phyloP scores from a whole-genome alignment of 2,888 invertebrate species.

The Hyposoter dolosus region DNA sequence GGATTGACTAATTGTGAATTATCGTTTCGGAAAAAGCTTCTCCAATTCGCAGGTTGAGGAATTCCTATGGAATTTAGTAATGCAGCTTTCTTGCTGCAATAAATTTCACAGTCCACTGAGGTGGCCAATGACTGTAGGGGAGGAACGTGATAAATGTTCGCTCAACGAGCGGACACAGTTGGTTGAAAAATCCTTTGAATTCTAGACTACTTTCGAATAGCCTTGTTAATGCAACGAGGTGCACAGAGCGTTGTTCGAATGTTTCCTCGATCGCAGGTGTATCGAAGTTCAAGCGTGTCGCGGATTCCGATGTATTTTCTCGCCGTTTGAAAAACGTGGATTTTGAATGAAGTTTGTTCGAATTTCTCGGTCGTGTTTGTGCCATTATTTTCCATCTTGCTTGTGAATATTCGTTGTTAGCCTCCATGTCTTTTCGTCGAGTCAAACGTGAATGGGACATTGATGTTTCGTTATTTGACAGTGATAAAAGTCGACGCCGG shows the following conservation, averaged over 20 bases:
- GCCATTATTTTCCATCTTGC: conserved; percentile 8
- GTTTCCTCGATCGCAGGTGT: conserved; percentile 45
- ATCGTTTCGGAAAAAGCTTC: neutral
- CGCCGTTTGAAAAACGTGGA: neutral
- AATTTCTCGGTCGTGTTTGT: neutral
- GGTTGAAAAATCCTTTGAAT: conserved; percentile 63
- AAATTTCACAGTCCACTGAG: conserved; percentile 15
- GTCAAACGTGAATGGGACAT: conserved; percentile 32
- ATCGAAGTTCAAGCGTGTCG: conserved; percentile 50
- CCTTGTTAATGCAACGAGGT: conserved; percentile 72
- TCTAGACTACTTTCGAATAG: conserved; percentile 81
- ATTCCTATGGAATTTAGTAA: neutral
- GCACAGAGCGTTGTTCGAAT: conserved; percentile 56
- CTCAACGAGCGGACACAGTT: conserved; percentile 14
- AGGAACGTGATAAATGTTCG: neutral
- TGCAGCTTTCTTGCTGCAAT: neutral
- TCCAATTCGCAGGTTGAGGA: neutral
- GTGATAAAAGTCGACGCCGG: conserved; percentile 94
- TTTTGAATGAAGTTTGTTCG: neutral
- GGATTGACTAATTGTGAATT: neutral
- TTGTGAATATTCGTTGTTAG: conserved; percentile 7
- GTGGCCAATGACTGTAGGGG: conserved; percentile 27
- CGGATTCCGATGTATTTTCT: conserved; percentile 42
- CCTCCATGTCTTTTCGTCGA: conserved; percentile 38
- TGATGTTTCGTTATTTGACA: conserved; percentile 79